Percentiles rank a stretch among this genome's conserved stretches.
Conservation (phyloP, 2,113 vertebrate species). For the Naja naja region DNA sequence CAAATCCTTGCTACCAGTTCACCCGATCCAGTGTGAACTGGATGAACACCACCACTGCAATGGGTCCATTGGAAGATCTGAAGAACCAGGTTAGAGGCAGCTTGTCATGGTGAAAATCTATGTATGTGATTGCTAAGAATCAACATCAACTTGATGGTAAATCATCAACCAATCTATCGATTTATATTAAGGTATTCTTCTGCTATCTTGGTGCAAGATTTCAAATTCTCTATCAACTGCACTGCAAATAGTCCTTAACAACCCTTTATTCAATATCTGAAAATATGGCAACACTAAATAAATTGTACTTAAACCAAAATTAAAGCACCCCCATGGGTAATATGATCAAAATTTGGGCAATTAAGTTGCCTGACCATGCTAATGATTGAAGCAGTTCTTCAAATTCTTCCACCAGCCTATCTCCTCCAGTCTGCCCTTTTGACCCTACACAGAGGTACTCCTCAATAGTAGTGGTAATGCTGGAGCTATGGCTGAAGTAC, state of each 20-base stretch:
- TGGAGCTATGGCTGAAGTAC: too few relatives aligned
- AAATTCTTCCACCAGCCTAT: too few relatives aligned
- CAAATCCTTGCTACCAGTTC: too few relatives aligned
- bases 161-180: background rate
- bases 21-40: rapidly evolving
- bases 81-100: background rate
- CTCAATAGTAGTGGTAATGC: too few relatives aligned
- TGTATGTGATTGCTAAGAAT: background rate
- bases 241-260: too few relatives aligned
- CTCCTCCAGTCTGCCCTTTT: too few relatives aligned
- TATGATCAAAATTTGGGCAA: background rate
- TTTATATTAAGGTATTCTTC: background rate
- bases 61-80: background rate
- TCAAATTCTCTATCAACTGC: background rate
- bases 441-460: too few relatives aligned
- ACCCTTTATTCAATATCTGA: background rate
- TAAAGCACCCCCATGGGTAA: background rate
- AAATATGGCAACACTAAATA: background rate
- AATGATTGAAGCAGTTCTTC: too few relatives aligned
- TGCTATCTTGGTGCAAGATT: background rate
- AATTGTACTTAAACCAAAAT: too few relatives aligned
- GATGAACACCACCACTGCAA: too few relatives aligned
- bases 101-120: background rate
- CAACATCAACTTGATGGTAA: background rate
- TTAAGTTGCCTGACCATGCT: too few relatives aligned